These are phyloP conservation scores for Hirudinaria manillensis DNA, from an alignment of 2,888 invertebrate genomes.

Conservation along the genomic window DNA sequence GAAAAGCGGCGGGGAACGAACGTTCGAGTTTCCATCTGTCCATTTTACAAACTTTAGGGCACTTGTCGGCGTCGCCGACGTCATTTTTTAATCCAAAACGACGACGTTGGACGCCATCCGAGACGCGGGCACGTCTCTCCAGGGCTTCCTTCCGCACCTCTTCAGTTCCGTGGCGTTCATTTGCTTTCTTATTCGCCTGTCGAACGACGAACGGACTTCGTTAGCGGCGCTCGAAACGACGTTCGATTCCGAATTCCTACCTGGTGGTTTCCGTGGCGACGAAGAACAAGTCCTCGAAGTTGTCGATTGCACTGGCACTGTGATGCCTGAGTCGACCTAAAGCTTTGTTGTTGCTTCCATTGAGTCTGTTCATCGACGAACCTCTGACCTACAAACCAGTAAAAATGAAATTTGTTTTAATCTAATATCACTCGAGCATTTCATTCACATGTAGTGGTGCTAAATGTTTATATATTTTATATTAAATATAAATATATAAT, in stretches of 20 bases:
- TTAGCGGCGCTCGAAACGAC: neutral
- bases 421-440: neutral
- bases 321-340: constrained; percentile 17
- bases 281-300: constrained; percentile 93
- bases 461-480: too few species aligned
- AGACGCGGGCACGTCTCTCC: constrained; percentile 49
- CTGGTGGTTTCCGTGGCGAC: constrained; percentile 82
- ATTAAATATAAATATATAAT: neutral
- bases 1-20: too few species aligned
- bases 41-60: too few species aligned
- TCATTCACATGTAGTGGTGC: neutral
- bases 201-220: neutral
- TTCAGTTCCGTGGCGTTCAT: constrained; percentile 72
- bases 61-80: too few species aligned
- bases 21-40: too few species aligned
- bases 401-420: neutral
- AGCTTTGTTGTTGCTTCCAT: constrained; percentile 36
- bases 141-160: constrained; percentile 78
- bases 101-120: neutral
- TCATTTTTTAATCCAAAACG: neutral
- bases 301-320: constrained; percentile 89
- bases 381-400: constrained; percentile 32
- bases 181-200: constrained; percentile 75
- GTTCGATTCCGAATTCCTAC: constrained; percentile 57
- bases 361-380: constrained; percentile 38